phyloP scores from a whole-genome alignment of 2,797 vertebrate species.

The Coendou prehensilis region DNA sequence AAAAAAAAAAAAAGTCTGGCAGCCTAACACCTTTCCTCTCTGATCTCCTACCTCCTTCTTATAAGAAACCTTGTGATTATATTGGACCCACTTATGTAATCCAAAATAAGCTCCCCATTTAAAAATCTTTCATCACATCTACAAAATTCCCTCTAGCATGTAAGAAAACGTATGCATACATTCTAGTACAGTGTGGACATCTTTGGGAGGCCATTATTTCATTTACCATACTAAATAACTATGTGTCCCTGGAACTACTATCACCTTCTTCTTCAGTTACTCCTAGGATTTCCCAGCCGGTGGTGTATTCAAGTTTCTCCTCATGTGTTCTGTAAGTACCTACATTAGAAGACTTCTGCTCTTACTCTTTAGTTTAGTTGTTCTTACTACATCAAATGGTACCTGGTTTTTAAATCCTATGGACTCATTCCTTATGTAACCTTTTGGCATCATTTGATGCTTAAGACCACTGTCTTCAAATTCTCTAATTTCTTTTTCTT shows the following conservation, averaged over 20 bases:
- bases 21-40: neutral
- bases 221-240: neutral
- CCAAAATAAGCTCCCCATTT: neutral
- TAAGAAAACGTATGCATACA: neutral
- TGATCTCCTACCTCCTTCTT: neutral
- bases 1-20: neutral
- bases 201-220: neutral
- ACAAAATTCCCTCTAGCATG: neutral
- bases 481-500: conserved; percentile 9
- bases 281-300: neutral
- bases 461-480: neutral
- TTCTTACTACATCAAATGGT: neutral
- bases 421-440: neutral
- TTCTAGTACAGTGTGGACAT: neutral
- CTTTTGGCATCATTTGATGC: neutral
- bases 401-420: conserved; percentile 28
- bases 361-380: neutral
- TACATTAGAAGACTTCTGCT: neutral
- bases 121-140: neutral
- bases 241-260: neutral
- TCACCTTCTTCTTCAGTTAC: neutral
- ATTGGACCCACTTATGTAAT: neutral
- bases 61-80: conserved; percentile 1
- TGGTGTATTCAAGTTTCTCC: neutral
- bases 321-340: neutral